A percentile compares a stretch with the other conserved stretches of the same genome.
These are phyloP conservation scores for Palythoa grandis DNA, from an alignment of 92 coral and sea anemone genomes.

Conservation along the genomic window DNA sequence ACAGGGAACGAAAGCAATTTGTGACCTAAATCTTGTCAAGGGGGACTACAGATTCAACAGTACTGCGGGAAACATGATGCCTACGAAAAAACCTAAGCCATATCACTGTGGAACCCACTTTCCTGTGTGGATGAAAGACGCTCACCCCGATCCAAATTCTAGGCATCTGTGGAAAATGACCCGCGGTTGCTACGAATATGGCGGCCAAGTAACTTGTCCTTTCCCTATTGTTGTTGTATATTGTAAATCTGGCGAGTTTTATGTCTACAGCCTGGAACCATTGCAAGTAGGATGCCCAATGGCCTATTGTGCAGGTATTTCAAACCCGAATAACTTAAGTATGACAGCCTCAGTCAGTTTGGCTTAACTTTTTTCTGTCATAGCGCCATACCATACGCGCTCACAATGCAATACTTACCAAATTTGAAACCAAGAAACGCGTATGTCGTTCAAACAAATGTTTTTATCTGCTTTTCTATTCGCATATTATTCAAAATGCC, in stretches of 20 bases:
- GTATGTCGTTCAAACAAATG: too few species aligned
- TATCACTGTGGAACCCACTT: constrained; percentile 5
- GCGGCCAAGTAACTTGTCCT: not conserved
- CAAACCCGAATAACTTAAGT: not conserved
- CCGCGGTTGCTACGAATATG: not conserved
- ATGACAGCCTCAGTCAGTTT: not conserved
- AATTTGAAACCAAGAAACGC: too few species aligned
- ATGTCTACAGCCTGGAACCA: constrained; percentile 1
- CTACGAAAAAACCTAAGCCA: not conserved
- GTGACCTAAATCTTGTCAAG: not conserved
- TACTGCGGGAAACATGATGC: constrained; percentile 27
- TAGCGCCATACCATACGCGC: too few species aligned
- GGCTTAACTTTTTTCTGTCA: too few species aligned
- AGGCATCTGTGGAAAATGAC: too few species aligned
- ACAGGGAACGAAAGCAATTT: constrained; percentile 21
- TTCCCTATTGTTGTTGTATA: not conserved
- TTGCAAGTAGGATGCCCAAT: not conserved
- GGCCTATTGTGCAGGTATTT: constrained; percentile 30
- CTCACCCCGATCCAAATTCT: not conserved
- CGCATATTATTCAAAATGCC: too few species aligned
- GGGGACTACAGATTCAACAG: constrained; percentile 18
- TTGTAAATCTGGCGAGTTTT: constrained; percentile 2
- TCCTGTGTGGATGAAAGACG: constrained; percentile 12
- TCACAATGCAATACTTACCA: too few species aligned
- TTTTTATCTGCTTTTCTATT: too few species aligned